A percentile compares a stretch with the other conserved stretches of the same genome.
These are phyloP conservation scores for Eudemis profundana DNA, from an alignment of 2,888 invertebrate genomes.

Conservation along the genomic window DNA sequence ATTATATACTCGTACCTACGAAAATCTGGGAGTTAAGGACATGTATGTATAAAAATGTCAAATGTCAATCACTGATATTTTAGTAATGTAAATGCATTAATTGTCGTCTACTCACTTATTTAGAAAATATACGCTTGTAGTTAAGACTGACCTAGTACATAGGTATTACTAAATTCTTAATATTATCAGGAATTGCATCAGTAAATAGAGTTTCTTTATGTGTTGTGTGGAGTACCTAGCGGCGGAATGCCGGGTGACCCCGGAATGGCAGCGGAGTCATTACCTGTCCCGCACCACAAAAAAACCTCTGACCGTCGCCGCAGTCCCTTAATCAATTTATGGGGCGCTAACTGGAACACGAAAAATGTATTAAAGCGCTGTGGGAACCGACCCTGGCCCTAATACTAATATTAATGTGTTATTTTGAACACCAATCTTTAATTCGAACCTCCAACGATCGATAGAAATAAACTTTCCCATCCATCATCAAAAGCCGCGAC, in stretches of 20 bases:
- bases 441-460: slow-evolving; percentile 48
- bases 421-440: slow-evolving; percentile 59
- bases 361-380: slow-evolving; percentile 84
- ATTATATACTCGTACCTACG: no score
- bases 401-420: slow-evolving; percentile 49
- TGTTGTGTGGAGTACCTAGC: slow-evolving; percentile 50
- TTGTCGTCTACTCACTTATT: no score
- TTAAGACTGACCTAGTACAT: no score
- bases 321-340: slow-evolving; percentile 83
- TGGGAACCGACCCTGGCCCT: slow-evolving; percentile 78
- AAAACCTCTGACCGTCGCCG: slow-evolving; percentile 77
- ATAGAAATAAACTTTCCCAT: slow-evolving; percentile 38
- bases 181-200: not conserved
- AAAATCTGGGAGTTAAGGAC: no score
- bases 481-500: slow-evolving; percentile 48
- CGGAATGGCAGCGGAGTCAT: slow-evolving; percentile 58
- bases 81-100: no score
- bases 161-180: not conserved
- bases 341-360: slow-evolving; percentile 85
- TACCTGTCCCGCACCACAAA: slow-evolving; percentile 74
- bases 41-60: no score
- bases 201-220: slow-evolving; percentile 44
- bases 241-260: slow-evolving; percentile 53
- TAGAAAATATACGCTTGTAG: no score
- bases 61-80: no score